Base-by-base conservation (phyloP, 2,797 vertebrate species). In the Coluber constrictor region DNA sequence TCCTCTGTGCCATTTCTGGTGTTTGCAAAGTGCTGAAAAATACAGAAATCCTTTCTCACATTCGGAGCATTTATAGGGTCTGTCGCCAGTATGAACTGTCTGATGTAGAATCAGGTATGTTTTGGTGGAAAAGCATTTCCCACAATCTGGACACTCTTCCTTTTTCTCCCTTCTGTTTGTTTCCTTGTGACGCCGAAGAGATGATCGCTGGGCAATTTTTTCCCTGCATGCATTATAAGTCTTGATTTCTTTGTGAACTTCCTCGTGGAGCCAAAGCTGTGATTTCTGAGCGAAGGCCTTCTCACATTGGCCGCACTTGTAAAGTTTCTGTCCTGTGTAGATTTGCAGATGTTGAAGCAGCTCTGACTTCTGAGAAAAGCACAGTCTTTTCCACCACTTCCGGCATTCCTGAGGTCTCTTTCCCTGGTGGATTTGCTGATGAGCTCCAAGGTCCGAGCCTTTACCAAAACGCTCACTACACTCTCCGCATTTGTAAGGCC, bases 161-260 rank as follows among this genome's bases (percentile, higher is more conserved):
- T 16, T 70, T 70, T 70, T 70, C 13, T 70, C 63, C 63, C 29
- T 2, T 16, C 4, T 12, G 5, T 70, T n/a, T n/a, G 0, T 70
- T 16, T 70, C 32, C 29, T 15, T 70, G n/a, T 0, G 29, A 16
- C 13, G 15, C 29, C 12, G 13, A 70, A 70, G 12, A 70, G 29
- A 15, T 2, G 12, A 6, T n/a, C 5, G 29, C 13, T 15, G 63
- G n/a, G 63, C 29, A n/a, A 2, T n/a, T n/a, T 16, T 3, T 0
- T 1, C 29, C 63, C 5, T 1, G 2, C 29, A 5, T 0, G 1
- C 29, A 70, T 70, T 15, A n/a, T 70, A 70, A 74, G 70, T 1
- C 3, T 37, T 74, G 18, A 20, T 37, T 74, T 20, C 70, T 37
- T 9, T 8, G 70, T 79, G 32, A 79, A 20, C 18, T 8, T 79